Percentiles rank a stretch among this genome's conserved stretches.
These are phyloP conservation scores for Tenthredo scrophulariae DNA, from an alignment of 2,888 invertebrate genomes.

Conservation along the genomic window DNA sequence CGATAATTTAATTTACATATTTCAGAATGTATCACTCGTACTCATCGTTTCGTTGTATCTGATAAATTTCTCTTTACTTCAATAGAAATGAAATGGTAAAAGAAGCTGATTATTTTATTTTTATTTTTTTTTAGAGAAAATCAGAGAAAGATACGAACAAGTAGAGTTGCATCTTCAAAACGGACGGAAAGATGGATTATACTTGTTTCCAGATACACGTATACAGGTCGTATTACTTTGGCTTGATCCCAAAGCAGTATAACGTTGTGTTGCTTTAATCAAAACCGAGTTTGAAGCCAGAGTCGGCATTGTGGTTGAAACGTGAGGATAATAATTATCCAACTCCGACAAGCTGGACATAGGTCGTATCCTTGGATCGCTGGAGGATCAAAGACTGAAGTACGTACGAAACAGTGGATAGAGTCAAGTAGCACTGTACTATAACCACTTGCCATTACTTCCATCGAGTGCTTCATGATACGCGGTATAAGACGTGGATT, in stretches of 20 bases:
- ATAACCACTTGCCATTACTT: constrained; percentile 15
- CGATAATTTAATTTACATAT: neutral
- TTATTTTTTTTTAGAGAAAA: neutral
- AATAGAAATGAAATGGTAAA: neutral
- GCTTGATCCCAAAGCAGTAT: constrained; percentile 20
- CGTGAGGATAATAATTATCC: constrained; percentile 46
- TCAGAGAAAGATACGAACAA: neutral
- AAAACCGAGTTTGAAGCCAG: constrained; percentile 36
- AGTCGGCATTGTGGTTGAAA: neutral
- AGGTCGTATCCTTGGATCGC: constrained; percentile 3
- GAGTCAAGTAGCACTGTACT: neutral
- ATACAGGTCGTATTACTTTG: constrained; percentile 37
- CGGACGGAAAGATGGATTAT: neutral
- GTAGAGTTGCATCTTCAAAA: neutral
- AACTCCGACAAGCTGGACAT: constrained; percentile 26
- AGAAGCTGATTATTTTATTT: neutral
- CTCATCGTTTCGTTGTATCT: neutral
- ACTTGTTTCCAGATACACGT: neutral
- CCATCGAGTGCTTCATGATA: neutral
- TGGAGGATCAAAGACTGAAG: constrained; percentile 29
- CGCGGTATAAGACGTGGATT: neutral
- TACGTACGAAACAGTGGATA: constrained; percentile 3
- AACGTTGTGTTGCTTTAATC: constrained; percentile 41
- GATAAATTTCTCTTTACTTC: neutral
- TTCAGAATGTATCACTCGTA: neutral